Base-by-base conservation (phyloP, 2,113 vertebrate genomes). In the Ivindomyrus marchei region DNA sequence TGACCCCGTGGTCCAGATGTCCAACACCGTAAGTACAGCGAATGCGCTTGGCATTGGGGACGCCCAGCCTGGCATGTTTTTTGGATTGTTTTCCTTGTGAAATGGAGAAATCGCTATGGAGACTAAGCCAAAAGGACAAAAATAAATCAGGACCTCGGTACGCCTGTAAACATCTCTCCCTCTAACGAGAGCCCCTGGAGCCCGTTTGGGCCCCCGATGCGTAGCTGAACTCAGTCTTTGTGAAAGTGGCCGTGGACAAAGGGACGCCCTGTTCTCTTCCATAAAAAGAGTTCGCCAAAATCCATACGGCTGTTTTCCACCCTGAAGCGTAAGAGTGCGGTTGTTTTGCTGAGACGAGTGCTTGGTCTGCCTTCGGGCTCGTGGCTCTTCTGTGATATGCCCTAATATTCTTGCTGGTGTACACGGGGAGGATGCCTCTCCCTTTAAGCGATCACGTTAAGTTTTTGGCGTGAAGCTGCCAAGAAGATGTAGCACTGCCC, bases 1-100 rank as follows among this genome's bases (percentile, higher is more conserved):
- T 92, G 98, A 98, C 89, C 95, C 98, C 0, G 94, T 98, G 49
- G 92, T 96, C 3, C 97, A 98, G 93, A 97, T 99, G 97, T 97
- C 98, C 93, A 99, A 99, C 93, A 99, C 98, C 46, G 98, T 99
- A 94, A 95, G 97, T 94, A 47, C 9, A 70, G 42, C 17, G 66
- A 19, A 66, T 11, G 31, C 8, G 5, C 24, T 7, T 3, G 2
- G 24, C n/a, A 11, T 3, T 27, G 62, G n/a, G 2, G 62, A 62
- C 9, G 9, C 1, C 77, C 17, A 45, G 36, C 77, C 77, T 7
- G 31, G 31, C 77, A 83, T 42, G 8, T 77, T 27, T 74, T 46
- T 84, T 21, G 49, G 47, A 27, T 27, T 49, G 58, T 45, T 88
- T 56, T 58, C 13, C 31, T 24, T 9, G 50, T 62, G 50, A 11